Conservation (phyloP, 1,140 invertebrate genomes). For the Conus betulinus region DNA sequence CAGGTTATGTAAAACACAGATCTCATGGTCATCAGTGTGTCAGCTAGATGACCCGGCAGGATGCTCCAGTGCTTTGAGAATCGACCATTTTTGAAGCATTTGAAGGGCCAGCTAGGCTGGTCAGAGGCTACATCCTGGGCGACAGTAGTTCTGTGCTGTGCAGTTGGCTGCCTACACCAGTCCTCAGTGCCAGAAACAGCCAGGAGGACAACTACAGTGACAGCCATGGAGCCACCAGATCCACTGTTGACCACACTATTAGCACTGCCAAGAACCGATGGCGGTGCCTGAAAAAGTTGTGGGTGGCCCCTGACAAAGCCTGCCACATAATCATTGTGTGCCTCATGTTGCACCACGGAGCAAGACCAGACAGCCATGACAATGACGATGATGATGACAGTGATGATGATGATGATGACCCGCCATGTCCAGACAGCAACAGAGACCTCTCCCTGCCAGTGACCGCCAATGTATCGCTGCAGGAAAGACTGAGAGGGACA, state of each 20-base stretch:
- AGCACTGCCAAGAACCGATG: not conserved
- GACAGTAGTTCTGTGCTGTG: constrained; percentile 43
- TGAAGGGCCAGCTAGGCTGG: not conserved
- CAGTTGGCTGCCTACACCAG: constrained; percentile 43
- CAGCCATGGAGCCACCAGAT: constrained; percentile 28
- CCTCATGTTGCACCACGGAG: not conserved
- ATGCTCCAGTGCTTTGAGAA: not conserved
- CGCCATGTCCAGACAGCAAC: too few relatives aligned
- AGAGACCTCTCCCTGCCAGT: too few relatives aligned
- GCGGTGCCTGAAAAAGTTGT: not conserved
- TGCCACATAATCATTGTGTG: not conserved
- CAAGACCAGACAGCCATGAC: not conserved
- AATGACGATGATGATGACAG: not conserved
- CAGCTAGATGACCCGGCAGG: constrained; percentile 11
- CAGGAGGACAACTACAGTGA: constrained; percentile 38
- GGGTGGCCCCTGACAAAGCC: not conserved
- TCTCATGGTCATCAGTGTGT: not conserved
- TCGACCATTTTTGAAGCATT: constrained; percentile 3
- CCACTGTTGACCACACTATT: constrained; percentile 37
- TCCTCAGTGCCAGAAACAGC: constrained; percentile 16
- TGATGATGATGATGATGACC: too few relatives aligned
- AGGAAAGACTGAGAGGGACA: too few relatives aligned
- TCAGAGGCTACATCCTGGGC: constrained; percentile 34
- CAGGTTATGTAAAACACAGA: not conserved
- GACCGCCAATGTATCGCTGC: too few relatives aligned